A percentile compares a stretch with the other conserved stretches of the same genome.
These are phyloP conservation scores for Peromyscus nudipes DNA, from an alignment of 2,797 vertebrate genomes.

Conservation along the genomic window DNA sequence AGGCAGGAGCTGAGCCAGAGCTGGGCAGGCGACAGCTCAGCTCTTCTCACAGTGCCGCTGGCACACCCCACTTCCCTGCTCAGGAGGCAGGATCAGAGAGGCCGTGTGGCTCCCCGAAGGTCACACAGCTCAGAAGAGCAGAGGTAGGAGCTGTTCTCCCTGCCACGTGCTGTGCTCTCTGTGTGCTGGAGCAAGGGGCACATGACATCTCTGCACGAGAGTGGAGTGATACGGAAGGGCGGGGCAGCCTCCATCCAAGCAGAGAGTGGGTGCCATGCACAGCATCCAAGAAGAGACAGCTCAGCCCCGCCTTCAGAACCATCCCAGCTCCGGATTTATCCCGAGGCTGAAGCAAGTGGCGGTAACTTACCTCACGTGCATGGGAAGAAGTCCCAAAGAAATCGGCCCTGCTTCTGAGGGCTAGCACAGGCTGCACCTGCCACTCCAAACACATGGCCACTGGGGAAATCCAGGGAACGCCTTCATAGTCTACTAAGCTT, in stretches of 20 bases:
- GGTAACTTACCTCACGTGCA: background rate
- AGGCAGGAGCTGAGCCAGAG: background rate
- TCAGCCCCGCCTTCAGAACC: background rate
- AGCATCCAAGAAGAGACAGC: background rate
- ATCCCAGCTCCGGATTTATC: constrained; percentile 2
- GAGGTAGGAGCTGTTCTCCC: background rate
- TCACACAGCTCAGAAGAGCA: background rate
- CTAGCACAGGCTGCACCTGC: background rate
- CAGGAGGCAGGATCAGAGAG: background rate
- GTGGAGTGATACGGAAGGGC: background rate
- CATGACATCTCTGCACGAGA: background rate
- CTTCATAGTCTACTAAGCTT: no score
- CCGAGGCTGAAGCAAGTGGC: background rate
- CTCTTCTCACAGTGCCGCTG: accelerated
- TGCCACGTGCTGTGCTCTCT: no score
- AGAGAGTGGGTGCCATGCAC: constrained; percentile 12
- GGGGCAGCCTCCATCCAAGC: background rate
- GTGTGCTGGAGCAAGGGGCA: accelerated
- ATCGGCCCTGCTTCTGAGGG: background rate
- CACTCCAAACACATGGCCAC: no score
- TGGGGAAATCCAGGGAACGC: background rate
- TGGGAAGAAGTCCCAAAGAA: background rate
- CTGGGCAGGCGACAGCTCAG: background rate
- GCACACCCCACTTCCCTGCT: background rate
- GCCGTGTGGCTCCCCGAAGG: background rate